Evolutionary conservation across 2,797 vertebrate species (phyloP).

Genomic region (Lindbergichthys nudifrons): DNA sequence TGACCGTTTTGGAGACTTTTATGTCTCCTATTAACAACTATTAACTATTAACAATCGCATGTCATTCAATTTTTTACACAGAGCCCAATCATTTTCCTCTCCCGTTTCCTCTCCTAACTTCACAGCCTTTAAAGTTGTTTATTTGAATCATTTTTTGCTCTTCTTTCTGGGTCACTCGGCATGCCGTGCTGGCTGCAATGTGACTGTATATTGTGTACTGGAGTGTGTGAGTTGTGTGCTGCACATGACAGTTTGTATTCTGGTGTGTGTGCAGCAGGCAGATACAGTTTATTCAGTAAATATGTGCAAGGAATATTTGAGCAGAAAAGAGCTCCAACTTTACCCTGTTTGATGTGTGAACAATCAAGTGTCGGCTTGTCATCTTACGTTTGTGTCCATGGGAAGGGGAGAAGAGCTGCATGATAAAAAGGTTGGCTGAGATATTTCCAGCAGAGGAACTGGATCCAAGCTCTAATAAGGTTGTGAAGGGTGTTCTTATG

Average conservation of each 20-base stretch:
- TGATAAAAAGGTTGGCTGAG: slow-evolving; percentile 4
- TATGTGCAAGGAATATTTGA: slow-evolving; percentile 49
- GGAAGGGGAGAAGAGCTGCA: slow-evolving; percentile 4
- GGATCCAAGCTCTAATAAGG: slow-evolving; percentile 44
- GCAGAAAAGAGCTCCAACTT: slow-evolving; percentile 16
- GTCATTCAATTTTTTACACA: slow-evolving; percentile 24
- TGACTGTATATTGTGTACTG: slow-evolving; percentile 29
- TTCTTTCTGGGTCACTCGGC: slow-evolving; percentile 65
- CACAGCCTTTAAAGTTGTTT: slow-evolving; percentile 54
- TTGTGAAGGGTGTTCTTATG: slow-evolving; percentile 35
- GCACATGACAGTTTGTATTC: slow-evolving; percentile 38
- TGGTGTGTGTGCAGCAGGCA: slow-evolving; percentile 25
- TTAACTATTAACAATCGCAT: slow-evolving; percentile 20
- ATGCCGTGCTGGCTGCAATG: slow-evolving; percentile 24
- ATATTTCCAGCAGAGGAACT: slow-evolving; percentile 35
- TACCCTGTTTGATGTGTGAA: slow-evolving; percentile 36
- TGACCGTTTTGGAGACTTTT: slow-evolving; percentile 27
- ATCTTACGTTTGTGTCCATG: not conserved
- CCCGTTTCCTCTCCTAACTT: slow-evolving; percentile 35
- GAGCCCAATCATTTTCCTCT: slow-evolving; percentile 19
- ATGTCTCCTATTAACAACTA: slow-evolving; percentile 9
- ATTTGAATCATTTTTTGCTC: slow-evolving; percentile 41
- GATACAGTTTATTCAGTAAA: slow-evolving; percentile 42
- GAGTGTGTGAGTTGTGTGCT: slow-evolving; percentile 42
- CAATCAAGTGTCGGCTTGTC: slow-evolving; percentile 23